Evolutionary conservation across 2,888 invertebrate genomes (phyloP), one percentile per base, ranked within the genome.

Genomic region (Teleiodes luculella): DNA sequence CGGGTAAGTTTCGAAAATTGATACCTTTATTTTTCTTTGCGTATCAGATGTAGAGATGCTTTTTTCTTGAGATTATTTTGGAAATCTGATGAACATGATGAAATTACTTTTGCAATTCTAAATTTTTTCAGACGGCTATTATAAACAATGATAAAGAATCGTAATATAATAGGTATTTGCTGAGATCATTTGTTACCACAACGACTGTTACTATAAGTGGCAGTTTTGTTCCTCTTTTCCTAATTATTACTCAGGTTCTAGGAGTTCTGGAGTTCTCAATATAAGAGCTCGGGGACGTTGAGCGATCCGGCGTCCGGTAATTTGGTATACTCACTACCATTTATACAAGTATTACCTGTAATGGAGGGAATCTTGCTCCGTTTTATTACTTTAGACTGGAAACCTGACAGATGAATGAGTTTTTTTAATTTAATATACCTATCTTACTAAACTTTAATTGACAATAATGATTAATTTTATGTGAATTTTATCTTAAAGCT

Each of bases 191-290:
- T 64, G 58, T 63, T 46, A 57, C 57, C 46, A 30, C 7, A 13
- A 16, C n/a, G 62, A 57, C 63, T 66, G 69, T 67, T 60, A n/a
- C 49, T 20, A 59, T 59, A 55, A 65, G 58, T 59, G 61, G 50
- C 18, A 20, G 20, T 16, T 10, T 57, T 63, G 66, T 69, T 66
- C 64, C 52, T 57, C 59, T 64, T 65, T 57, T 57, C 64, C 63
- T 67, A 73, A 74, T 70, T 69, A 70, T 66, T 63, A 56, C 63
- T 56, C 64, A 58, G 64, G 65, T 71, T 68, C 71, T 69, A 68
- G 69, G 73, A 76, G n/a, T n/a, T n/a, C n/a, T n/a, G n/a, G n/a
- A 74, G 61, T 62, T 56, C 59, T 49, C 56, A 66, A 57, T 55
- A 50, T 55, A 67, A 62, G 62, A 61, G 61, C 39, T 59, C 57